These are phyloP conservation scores for Pica pica DNA, from an alignment of 2,113 vertebrate genomes.

Conservation along the genomic window DNA sequence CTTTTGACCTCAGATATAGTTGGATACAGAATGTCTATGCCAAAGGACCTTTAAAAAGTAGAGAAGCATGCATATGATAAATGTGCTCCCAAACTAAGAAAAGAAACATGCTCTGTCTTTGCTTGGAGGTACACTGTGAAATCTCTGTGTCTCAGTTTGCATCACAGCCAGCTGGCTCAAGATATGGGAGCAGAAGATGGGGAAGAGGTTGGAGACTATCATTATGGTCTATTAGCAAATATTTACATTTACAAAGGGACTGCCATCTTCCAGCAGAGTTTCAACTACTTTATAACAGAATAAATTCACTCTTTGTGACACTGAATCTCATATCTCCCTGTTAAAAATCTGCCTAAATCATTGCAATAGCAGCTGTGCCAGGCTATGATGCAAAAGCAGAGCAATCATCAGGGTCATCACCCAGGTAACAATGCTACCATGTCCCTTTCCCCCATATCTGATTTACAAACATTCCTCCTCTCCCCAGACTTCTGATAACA, in stretches of 20 bases:
- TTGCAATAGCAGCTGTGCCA: not conserved
- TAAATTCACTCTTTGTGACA: not conserved
- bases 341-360: not conserved
- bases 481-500: not conserved
- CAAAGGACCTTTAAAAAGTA: not conserved
- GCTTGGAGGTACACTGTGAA: not conserved
- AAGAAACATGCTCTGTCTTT: not conserved
- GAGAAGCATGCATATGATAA: not conserved
- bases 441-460: not conserved
- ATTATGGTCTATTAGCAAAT: not conserved
- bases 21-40: not conserved
- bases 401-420: not conserved
- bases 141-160: not conserved
- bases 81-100: not conserved
- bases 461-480: not conserved
- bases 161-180: not conserved
- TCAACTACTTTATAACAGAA: not conserved
- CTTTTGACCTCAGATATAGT: not conserved
- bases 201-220: not conserved
- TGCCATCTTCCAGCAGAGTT: not conserved
- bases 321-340: not conserved
- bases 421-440: not conserved
- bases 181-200: not conserved
- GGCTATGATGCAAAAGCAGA: not conserved
- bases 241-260: not conserved